Conservation (phyloP, 2,113 vertebrate species). For the Otocyon megalotis region DNA sequence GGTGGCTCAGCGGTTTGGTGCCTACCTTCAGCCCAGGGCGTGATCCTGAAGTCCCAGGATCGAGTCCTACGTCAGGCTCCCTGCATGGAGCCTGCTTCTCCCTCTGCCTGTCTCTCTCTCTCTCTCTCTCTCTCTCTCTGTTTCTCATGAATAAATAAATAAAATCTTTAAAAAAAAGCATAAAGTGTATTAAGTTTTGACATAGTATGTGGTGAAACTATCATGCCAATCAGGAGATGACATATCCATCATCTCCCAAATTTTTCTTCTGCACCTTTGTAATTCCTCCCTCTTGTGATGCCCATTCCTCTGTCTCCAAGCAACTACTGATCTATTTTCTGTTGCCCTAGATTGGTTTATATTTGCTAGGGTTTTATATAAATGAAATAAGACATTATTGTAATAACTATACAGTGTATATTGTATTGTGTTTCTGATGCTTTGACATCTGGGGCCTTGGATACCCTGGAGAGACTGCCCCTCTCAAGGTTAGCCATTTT, state of each 20-base stretch:
- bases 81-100: too few relatives aligned
- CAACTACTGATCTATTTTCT: neutral
- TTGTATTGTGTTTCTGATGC: neutral
- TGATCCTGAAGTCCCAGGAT: too few relatives aligned
- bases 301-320: neutral
- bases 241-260: neutral
- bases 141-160: too few relatives aligned
- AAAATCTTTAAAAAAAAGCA: too few relatives aligned
- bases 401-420: neutral
- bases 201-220: neutral
- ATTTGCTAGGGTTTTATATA: conserved; percentile 21
- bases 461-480: neutral
- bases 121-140: too few relatives aligned
- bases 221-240: neutral
- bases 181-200: neutral
- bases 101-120: too few relatives aligned
- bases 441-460: neutral
- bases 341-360: neutral
- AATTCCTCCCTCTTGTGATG: neutral
- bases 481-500: neutral
- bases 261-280: neutral
- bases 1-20: too few relatives aligned
- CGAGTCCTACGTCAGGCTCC: too few relatives aligned
- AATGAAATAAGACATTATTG: neutral
- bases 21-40: too few relatives aligned